Conservation (phyloP, 92 coral and sea anemone genomes). For the Chrysogorgia sp. region DNA sequence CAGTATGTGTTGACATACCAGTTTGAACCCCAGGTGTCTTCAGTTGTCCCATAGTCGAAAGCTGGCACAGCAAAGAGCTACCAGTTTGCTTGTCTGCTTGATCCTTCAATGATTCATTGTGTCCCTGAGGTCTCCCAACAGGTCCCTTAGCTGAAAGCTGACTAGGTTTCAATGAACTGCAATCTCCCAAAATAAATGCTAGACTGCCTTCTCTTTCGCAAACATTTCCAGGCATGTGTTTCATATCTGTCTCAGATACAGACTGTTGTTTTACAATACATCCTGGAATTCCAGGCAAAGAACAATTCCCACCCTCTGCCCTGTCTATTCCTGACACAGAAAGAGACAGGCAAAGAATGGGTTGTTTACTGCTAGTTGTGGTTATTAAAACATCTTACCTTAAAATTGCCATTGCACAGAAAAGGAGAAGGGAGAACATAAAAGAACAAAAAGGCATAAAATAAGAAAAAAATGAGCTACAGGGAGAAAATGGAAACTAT, state of each 20-base stretch:
- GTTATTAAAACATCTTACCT: conserved; percentile 39
- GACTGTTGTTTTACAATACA: too few relatives aligned
- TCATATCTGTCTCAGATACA: too few relatives aligned
- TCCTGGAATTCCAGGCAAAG: too few relatives aligned
- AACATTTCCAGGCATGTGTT: too few relatives aligned
- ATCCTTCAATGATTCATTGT: background rate
- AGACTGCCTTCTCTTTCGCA: too few relatives aligned
- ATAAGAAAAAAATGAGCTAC: background rate
- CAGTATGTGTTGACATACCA: background rate
- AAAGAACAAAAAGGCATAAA: conserved; percentile 37
- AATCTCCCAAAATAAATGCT: too few relatives aligned
- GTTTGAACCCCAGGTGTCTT: background rate
- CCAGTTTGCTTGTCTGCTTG: background rate
- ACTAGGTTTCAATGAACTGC: background rate
- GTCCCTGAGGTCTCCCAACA: background rate
- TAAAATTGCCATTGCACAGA: conserved; percentile 38
- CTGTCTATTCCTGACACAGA: too few relatives aligned
- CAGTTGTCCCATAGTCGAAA: background rate
- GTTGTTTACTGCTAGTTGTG: background rate
- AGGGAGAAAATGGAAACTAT: background rate
- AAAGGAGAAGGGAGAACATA: background rate
- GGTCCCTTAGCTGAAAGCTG: background rate
- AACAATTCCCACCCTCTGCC: too few relatives aligned
- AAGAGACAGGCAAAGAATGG: background rate
- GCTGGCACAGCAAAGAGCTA: background rate